A percentile compares a stretch with the other conserved stretches of the same genome.
Evolutionary conservation across 2,888 invertebrate genomes (phyloP).

Genomic region (Protodeltote pygarga): DNA sequence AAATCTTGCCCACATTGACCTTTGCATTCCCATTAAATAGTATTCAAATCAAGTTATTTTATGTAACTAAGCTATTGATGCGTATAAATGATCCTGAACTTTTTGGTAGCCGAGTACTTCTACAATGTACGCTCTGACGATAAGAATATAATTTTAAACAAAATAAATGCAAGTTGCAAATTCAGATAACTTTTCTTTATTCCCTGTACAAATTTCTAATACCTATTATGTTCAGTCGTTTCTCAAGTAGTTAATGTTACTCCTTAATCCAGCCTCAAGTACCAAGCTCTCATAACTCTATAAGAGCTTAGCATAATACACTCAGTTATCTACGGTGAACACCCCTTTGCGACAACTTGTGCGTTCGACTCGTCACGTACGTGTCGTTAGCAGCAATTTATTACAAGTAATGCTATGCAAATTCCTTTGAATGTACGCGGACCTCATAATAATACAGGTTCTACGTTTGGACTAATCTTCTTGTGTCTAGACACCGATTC

Average conservation of each 20-base stretch:
- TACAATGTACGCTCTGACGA: too few relatives aligned
- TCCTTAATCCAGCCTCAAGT: constrained; percentile 58
- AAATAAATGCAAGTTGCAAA: too few relatives aligned
- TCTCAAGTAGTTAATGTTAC: constrained; percentile 34
- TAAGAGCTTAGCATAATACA: constrained; percentile 69
- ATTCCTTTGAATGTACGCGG: constrained; percentile 57
- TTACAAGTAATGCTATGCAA: constrained; percentile 71
- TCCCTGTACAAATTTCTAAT: constrained; percentile 7
- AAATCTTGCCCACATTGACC: too few relatives aligned
- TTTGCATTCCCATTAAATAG: too few relatives aligned
- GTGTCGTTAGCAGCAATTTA: constrained; percentile 74
- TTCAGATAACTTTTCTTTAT: too few relatives aligned
- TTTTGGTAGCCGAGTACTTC: too few relatives aligned
- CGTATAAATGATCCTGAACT: too few relatives aligned
- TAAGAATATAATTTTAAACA: too few relatives aligned
- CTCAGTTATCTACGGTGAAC: constrained; percentile 67
- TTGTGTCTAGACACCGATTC: constrained; percentile 3
- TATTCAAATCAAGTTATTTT: too few relatives aligned
- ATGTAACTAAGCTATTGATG: too few relatives aligned
- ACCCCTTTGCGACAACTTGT: constrained; percentile 55
- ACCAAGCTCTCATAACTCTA: constrained; percentile 66
- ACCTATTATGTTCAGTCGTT: constrained; percentile 30
- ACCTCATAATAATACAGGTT: constrained; percentile 56
- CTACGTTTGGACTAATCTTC: constrained; percentile 23
- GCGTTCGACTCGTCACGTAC: constrained; percentile 70